Evolutionary conservation across 2,797 vertebrate species (phyloP).

Genomic region (Neopelma chrysocephalum): DNA sequence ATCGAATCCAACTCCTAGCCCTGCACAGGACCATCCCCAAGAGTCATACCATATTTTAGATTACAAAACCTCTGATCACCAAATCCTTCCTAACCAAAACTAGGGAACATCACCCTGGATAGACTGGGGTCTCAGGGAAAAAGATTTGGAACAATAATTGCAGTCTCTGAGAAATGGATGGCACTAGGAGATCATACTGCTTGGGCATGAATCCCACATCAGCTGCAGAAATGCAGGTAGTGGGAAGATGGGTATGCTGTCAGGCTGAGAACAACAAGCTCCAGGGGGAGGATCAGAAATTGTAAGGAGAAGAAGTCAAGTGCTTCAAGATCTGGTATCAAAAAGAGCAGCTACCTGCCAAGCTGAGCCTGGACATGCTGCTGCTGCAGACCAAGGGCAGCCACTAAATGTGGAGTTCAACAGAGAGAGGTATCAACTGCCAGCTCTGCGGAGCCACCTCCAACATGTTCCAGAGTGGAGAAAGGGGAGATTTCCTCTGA

Average conservation of each 20-base stretch:
- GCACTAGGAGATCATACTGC: not conserved
- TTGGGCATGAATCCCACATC: not conserved
- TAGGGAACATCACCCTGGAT: not conserved
- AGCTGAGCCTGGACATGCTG: not conserved
- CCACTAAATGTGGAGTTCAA: not conserved
- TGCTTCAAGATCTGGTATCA: not conserved
- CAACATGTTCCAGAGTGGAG: not conserved
- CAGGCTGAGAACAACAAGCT: not conserved
- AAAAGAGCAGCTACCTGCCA: not conserved
- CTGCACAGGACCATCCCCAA: not conserved
- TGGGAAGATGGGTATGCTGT: not conserved
- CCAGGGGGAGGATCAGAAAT: not conserved
- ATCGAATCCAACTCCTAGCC: not conserved
- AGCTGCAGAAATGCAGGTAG: not conserved
- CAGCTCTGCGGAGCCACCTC: not conserved
- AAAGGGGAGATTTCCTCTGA: not conserved
- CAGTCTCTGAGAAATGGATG: not conserved
- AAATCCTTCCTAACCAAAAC: not conserved
- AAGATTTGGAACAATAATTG: not conserved
- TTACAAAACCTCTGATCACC: not conserved
- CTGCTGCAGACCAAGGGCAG: not conserved
- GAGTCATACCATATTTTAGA: not conserved
- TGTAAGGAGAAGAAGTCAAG: not conserved
- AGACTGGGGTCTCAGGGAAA: not conserved
- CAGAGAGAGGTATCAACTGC: not conserved